These are phyloP conservation scores for Coranthus polyacanthus DNA, from an alignment of 2,797 vertebrate genomes.

Conservation along the genomic window DNA sequence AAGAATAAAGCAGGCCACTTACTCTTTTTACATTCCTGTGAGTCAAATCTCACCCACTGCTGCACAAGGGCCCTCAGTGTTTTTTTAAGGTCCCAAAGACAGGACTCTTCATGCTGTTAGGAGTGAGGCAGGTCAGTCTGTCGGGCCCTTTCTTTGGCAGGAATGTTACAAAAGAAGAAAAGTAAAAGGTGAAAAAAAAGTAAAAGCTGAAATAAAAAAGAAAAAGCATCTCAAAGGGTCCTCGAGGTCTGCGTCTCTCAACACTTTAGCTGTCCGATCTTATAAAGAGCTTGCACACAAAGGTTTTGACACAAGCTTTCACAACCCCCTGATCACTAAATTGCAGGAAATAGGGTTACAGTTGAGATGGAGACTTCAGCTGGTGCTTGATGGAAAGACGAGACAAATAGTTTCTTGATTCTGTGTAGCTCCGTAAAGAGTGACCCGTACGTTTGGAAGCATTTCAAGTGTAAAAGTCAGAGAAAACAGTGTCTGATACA, in stretches of 20 bases:
- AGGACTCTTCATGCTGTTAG: conserved; percentile 63
- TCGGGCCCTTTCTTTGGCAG: conserved; percentile 63
- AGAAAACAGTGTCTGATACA: conserved; percentile 4
- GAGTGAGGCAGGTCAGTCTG: conserved; percentile 62
- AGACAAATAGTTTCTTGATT: conserved; percentile 43
- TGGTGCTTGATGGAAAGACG: conserved; percentile 52
- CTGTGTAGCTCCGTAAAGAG: conserved; percentile 13
- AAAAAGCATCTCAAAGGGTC: conserved; percentile 61
- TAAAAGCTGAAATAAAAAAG: conserved; percentile 48
- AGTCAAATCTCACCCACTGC: conserved; percentile 45
- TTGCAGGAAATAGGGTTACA: conserved; percentile 61
- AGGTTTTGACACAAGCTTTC: conserved; percentile 72
- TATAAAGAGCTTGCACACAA: conserved; percentile 63
- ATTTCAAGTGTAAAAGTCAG: conserved; percentile 15
- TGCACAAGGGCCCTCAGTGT: conserved; percentile 27
- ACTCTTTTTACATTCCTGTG: conserved; percentile 38
- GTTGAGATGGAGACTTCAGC: conserved; percentile 56
- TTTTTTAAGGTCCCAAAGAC: conserved; percentile 50
- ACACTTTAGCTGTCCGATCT: conserved; percentile 64
- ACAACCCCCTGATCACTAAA: conserved; percentile 45
- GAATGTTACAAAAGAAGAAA: conserved; percentile 66
- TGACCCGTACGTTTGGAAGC: conserved; percentile 16
- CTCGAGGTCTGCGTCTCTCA: conserved; percentile 59
- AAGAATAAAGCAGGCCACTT: conserved; percentile 9
- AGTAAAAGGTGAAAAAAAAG: conserved; percentile 36